Percentiles rank a stretch among this genome's conserved stretches.
Conservation (phyloP, 2,113 vertebrate species). For the Platichthys stellatus region DNA sequence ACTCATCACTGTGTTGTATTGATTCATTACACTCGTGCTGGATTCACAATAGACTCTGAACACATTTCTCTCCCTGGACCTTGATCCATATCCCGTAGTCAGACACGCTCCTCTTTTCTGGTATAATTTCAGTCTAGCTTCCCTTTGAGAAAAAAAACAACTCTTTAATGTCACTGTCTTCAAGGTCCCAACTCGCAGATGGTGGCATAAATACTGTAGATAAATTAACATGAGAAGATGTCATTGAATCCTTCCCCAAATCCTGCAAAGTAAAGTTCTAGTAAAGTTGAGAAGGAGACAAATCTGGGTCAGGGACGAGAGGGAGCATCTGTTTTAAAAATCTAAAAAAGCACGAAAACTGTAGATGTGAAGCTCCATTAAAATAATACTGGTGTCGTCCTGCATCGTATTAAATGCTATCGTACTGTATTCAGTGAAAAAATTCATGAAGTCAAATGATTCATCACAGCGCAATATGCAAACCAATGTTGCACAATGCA, state of each 20-base stretch:
- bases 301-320: not conserved
- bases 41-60: not conserved
- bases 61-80: not conserved
- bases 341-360: not conserved
- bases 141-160: conserved; percentile 35
- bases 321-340: not conserved
- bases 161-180: conserved; percentile 33
- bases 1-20: conserved; percentile 38
- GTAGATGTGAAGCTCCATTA: not conserved
- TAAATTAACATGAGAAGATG: conserved; percentile 47
- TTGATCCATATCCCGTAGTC: not conserved
- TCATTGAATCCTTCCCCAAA: conserved; percentile 31
- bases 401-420: not conserved
- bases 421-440: conserved; percentile 24
- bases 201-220: conserved; percentile 21
- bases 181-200: conserved; percentile 39
- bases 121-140: not conserved
- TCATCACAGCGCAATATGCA: conserved; percentile 52
- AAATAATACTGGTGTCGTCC: conserved; percentile 1
- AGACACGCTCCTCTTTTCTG: not conserved
- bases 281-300: conserved; percentile 19
- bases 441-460: conserved; percentile 38
- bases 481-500: conserved; percentile 29
- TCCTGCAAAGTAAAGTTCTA: conserved; percentile 34
- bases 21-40: conserved; percentile 14